Base-by-base conservation (phyloP, 2,888 invertebrate species). In the Ditula angustiorana region DNA sequence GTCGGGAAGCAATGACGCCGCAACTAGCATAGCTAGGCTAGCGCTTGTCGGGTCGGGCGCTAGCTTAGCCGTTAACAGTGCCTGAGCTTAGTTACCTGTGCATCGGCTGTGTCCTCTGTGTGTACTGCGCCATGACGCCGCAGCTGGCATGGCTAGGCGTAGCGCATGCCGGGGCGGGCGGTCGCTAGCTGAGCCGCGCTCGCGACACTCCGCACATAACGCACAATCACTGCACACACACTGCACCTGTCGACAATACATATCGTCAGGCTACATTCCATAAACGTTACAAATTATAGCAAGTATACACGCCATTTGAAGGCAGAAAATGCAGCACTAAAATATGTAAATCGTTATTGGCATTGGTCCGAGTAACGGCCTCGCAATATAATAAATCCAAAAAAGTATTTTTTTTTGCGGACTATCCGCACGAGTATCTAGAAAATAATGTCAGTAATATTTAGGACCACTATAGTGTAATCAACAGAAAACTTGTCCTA, bases 21-120 rank as follows among this genome's bases (percentile, higher is more conserved):
- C 5, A 5, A 33, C 33, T n/a, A 1, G 33, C n/a, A n/a, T 3
- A n/a, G 33, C 33, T 13, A 33, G 33, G 11, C 33, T 33, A 33
- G 33, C 33, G 33, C 33, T n/a, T 4, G n/a, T 0, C 5, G n/a
- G 10, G n/a, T 11, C 3, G 3, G n/a, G 13, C 2, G 30, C 30
- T 30, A 30, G 30, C 30, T 33, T 3, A 2, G 33, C 33, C n/a
- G n/a, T 11, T 10, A 16, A 13, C 35, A 13, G 35, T 35, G n/a
- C n/a, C n/a, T n/a, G 13, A 2, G 35, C 35, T 37, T 37, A 16
- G 7, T 70, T 76, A 93, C 93, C 93, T 93, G 92, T 93, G 92
- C 91, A 93, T 93, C 83, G 92, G 91, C 91, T 91, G 93, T 82
- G 93, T 82, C 86, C 93, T 82, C 83, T 93, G 93, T 76, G 93